Percentiles rank a stretch among this genome's conserved stretches.
Conservation (phyloP, 2,113 vertebrate genomes). For the Riparia riparia region DNA sequence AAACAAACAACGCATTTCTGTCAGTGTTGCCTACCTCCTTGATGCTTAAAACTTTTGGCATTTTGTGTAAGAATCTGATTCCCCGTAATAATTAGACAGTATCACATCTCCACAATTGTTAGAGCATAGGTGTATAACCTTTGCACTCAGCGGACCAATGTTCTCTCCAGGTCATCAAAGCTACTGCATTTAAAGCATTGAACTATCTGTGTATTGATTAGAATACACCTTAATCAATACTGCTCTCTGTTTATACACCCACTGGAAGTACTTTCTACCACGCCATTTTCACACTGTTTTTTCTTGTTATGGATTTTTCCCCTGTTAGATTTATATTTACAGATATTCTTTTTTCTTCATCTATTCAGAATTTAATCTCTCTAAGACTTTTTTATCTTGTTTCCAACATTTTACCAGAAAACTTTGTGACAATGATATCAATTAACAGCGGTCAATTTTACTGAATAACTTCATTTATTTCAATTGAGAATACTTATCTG, state of each 20-base stretch:
- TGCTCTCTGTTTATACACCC: conserved; percentile 48
- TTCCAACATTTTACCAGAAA: not conserved
- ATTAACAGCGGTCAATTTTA: not conserved
- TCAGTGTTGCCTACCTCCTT: not conserved
- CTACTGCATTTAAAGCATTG: conserved; percentile 37
- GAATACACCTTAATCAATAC: conserved; percentile 73
- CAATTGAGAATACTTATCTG: not conserved
- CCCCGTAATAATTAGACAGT: not conserved
- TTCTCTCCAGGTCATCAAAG: conserved; percentile 45
- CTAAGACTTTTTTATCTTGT: not conserved
- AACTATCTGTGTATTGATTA: conserved; percentile 64
- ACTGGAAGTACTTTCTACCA: conserved; percentile 30
- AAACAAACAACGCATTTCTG: not conserved
- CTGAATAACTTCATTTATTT: not conserved
- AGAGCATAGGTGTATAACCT: conserved; percentile 29
- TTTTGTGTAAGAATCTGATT: not conserved
- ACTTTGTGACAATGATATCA: not conserved
- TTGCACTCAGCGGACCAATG: conserved; percentile 19
- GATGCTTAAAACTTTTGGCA: not conserved
- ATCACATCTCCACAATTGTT: not conserved
- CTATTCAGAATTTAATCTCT: not conserved
- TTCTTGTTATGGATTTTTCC: conserved; percentile 35
- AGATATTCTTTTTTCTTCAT: not conserved
- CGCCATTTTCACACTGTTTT: conserved; percentile 28
- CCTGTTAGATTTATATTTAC: not conserved